Percentiles rank a stretch among this genome's conserved stretches.
These are phyloP conservation scores for Anser brachyrhynchus DNA, from an alignment of 2,113 vertebrate genomes.

Conservation along the genomic window DNA sequence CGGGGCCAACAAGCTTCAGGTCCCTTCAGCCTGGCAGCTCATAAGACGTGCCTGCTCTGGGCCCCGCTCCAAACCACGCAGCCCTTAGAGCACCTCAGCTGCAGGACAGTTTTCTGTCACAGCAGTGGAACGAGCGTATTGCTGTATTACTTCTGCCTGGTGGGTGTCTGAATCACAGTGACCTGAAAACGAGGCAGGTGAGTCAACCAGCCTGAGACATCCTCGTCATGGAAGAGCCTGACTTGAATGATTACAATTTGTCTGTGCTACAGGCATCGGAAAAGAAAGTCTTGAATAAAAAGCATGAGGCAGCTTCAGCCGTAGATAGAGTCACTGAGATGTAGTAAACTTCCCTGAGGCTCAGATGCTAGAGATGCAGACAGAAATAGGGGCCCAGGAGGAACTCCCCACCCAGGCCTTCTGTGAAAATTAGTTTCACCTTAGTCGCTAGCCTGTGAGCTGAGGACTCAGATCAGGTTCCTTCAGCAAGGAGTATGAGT, in stretches of 20 bases:
- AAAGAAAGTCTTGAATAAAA: neutral
- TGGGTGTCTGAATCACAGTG: fast-evolving
- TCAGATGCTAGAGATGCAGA: neutral
- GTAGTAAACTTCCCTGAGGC: neutral
- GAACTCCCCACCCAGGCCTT: neutral
- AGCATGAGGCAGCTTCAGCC: neutral
- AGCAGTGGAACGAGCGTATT: neutral
- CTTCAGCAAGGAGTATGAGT: neutral
- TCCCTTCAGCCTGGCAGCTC: neutral
- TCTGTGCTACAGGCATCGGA: neutral
- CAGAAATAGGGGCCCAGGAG: neutral
- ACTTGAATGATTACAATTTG: neutral
- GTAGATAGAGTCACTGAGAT: neutral
- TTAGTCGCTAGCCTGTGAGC: neutral
- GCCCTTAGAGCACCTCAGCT: neutral
- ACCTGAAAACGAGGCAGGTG: neutral
- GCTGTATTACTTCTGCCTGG: neutral
- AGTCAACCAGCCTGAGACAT: neutral
- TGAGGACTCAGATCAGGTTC: neutral
- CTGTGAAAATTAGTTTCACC: neutral
- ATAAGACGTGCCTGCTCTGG: neutral
- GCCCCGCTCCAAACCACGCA: neutral
- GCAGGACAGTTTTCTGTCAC: neutral
- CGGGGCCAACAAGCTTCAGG: neutral
- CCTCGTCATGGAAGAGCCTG: neutral